These are phyloP conservation scores for Dunckerocampus dactyliophorus DNA, from an alignment of 2,113 vertebrate species.

Conservation along the genomic window DNA sequence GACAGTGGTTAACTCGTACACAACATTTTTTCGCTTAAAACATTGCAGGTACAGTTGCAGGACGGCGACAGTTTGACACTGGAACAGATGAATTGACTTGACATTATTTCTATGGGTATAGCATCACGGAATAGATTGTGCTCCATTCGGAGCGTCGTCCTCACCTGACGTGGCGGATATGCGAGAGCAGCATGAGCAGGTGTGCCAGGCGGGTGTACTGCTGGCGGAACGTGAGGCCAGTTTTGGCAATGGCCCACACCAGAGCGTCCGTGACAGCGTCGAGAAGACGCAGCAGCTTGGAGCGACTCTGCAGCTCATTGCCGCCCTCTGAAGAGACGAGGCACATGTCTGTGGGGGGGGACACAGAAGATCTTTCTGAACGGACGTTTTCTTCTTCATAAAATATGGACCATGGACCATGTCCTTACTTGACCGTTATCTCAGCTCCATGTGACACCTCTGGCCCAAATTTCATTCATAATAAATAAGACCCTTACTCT, in stretches of 20 bases:
- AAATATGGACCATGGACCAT: too few species aligned
- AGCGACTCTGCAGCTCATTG: conserved; percentile 82
- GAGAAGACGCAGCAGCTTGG: conserved; percentile 81
- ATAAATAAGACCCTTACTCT: neutral
- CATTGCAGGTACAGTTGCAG: too few species aligned
- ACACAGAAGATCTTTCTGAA: neutral
- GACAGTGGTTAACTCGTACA: too few species aligned
- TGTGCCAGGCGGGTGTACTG: conserved; percentile 90
- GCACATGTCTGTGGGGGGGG: conserved; percentile 77
- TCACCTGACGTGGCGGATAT: conserved; percentile 90
- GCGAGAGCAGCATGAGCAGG: conserved; percentile 92
- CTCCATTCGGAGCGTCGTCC: neutral
- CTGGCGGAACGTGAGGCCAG: conserved; percentile 81
- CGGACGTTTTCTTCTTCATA: neutral
- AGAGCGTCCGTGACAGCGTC: conserved; percentile 87
- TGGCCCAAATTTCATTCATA: neutral
- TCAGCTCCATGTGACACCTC: too few species aligned
- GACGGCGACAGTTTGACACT: too few species aligned
- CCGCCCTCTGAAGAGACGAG: conserved; percentile 69
- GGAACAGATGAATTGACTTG: too few species aligned
- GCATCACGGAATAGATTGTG: too few species aligned
- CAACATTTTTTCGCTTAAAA: too few species aligned
- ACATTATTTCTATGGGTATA: too few species aligned
- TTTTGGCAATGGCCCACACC: conserved; percentile 92
- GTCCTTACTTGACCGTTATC: too few species aligned